Conservation (phyloP, 2,888 invertebrate species). For the Rugalucina vietnamica region DNA sequence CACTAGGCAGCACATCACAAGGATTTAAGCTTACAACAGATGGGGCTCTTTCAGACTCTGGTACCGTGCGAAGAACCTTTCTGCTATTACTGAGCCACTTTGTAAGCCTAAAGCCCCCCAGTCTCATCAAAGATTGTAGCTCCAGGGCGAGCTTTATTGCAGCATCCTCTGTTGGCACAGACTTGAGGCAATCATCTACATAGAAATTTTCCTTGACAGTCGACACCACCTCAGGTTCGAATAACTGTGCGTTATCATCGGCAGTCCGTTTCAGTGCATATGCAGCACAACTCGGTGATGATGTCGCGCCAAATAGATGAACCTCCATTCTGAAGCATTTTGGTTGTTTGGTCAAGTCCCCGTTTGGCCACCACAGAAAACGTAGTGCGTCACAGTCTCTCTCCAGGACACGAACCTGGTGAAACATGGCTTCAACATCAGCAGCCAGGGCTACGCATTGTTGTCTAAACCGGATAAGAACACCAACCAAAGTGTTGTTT, state of each 20-base stretch:
- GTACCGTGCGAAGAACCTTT: constrained; percentile 30
- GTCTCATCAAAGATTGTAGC: constrained; percentile 21
- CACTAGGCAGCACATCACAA: constrained; percentile 5
- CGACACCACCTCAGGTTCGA: constrained; percentile 15
- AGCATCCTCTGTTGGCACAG: constrained; percentile 16
- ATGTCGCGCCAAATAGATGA: constrained; percentile 55
- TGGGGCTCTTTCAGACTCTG: constrained; percentile 25
- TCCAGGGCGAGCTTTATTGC: constrained; percentile 8
- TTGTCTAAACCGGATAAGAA: constrained; percentile 50
- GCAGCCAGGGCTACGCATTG: constrained; percentile 36
- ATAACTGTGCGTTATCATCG: constrained; percentile 2
- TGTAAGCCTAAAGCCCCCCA: constrained; percentile 41
- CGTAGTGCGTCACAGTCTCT: no score
- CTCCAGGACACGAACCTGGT: constrained; percentile 45
- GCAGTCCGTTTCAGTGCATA: constrained; percentile 41
- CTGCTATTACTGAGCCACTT: no score
- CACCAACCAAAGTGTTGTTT: constrained; percentile 51
- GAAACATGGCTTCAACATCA: constrained; percentile 61
- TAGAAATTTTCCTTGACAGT: constrained; percentile 38
- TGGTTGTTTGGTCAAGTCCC: constrained; percentile 26
- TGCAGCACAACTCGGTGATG: constrained; percentile 49
- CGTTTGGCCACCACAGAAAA: constrained; percentile 55
- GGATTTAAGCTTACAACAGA: constrained; percentile 2
- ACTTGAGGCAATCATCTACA: constrained; percentile 36
- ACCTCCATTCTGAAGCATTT: constrained; percentile 47